A percentile compares a stretch with the other conserved stretches of the same genome.
Conservation (phyloP, 2,113 vertebrate species). For the Brachyhypopomus gauderio region DNA sequence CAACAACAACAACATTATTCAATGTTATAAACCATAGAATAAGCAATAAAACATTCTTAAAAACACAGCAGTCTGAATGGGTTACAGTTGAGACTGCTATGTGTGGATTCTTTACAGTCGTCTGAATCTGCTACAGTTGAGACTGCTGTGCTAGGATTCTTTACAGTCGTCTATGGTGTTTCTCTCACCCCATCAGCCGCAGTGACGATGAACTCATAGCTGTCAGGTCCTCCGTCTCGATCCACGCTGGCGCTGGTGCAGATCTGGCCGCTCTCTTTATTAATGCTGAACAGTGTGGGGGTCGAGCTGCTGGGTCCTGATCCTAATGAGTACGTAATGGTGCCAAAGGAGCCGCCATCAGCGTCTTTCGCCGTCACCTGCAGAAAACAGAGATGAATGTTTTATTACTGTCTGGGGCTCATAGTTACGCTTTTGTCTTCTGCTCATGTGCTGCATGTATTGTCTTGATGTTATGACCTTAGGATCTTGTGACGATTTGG, state of each 20-base stretch:
- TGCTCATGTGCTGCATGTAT: no score
- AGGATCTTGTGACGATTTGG: no score
- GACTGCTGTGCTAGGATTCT: background rate
- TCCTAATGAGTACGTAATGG: slow-evolving; percentile 85
- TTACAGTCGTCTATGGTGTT: no score
- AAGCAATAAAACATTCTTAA: background rate
- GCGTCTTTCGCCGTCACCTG: slow-evolving; percentile 90
- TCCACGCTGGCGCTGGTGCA: slow-evolving; percentile 85
- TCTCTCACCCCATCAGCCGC: slow-evolving; percentile 88
- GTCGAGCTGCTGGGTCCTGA: slow-evolving; percentile 73
- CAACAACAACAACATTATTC: background rate
- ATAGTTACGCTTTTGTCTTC: no score
- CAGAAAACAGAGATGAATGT: slow-evolving; percentile 48
- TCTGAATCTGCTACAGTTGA: background rate
- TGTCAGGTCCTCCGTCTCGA: slow-evolving; percentile 82
- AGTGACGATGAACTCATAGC: slow-evolving; percentile 86
- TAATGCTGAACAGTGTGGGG: slow-evolving; percentile 81
- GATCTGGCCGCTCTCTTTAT: slow-evolving; percentile 84
- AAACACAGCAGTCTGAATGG: background rate
- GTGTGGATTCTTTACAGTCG: no score
- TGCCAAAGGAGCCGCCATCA: slow-evolving; percentile 86
- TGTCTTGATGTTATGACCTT: no score
- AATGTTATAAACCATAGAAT: background rate
- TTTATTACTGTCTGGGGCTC: no score
- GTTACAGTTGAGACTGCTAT: background rate